phyloP scores from a whole-genome alignment of 92 coral and sea anemone species.

The Anthopleura xanthogrammica region DNA sequence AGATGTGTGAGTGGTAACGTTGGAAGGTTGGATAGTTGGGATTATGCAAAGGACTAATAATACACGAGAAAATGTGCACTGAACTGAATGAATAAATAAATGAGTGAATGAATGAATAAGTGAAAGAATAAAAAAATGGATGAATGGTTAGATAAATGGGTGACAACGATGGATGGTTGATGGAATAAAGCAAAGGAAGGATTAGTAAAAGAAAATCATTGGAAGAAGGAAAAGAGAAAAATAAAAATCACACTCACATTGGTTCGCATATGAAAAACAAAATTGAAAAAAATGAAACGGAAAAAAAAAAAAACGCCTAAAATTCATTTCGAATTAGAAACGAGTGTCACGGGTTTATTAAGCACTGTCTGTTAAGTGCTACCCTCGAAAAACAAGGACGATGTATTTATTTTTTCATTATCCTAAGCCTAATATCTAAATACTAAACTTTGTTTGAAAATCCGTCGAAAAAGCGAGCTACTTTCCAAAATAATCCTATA shows the following conservation, averaged over 20 bases:
- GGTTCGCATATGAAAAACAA: background rate
- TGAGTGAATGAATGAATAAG: no score
- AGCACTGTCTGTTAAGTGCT: no score
- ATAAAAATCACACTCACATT: no score
- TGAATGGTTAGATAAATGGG: background rate
- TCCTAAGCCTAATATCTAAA: no score
- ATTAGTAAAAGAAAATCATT: background rate
- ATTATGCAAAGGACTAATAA: background rate
- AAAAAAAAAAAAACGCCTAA: no score
- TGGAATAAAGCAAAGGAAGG: background rate
- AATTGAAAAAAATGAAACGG: background rate
- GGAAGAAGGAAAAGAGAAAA: background rate
- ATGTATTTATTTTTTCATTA: no score
- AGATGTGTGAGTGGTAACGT: background rate
- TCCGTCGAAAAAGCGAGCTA: no score
- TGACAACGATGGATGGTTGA: background rate
- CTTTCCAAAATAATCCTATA: background rate
- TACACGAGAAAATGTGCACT: background rate
- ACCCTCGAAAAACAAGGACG: no score
- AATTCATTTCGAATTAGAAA: no score
- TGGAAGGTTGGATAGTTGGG: background rate
- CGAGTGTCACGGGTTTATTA: no score
- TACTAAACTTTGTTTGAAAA: no score
- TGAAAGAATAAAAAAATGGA: background rate
- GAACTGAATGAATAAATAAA: no score